These are phyloP conservation scores for Cataglyphis cursor DNA, from an alignment of 2,888 invertebrate species.

Conservation along the genomic window DNA sequence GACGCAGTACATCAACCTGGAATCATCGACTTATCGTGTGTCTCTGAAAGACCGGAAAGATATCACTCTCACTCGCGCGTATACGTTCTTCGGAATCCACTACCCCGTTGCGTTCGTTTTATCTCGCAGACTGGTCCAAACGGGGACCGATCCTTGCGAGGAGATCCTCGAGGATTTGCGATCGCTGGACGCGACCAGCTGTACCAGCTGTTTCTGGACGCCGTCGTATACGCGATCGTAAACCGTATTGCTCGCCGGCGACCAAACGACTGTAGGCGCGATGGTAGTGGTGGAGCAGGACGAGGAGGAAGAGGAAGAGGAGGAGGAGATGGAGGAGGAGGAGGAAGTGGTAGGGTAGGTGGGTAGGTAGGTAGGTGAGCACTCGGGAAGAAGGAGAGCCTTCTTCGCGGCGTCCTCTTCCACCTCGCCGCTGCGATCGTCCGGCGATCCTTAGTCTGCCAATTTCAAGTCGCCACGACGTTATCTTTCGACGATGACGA, in stretches of 20 bases:
- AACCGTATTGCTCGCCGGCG: slow-evolving; percentile 78
- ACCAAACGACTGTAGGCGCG: slow-evolving; percentile 77
- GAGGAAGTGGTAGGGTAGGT: slow-evolving; percentile 54
- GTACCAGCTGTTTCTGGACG: slow-evolving; percentile 75
- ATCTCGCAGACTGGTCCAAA: slow-evolving; percentile 35
- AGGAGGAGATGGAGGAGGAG: slow-evolving; percentile 59
- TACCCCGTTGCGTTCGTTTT: not conserved
- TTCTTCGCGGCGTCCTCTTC: slow-evolving; percentile 75
- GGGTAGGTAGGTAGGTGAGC: slow-evolving; percentile 31
- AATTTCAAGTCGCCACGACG: slow-evolving; percentile 15
- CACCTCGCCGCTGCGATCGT: slow-evolving; percentile 48
- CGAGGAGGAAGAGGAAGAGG: slow-evolving; percentile 66
- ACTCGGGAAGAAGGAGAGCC: slow-evolving; percentile 53
- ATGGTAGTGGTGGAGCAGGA: slow-evolving; percentile 71
- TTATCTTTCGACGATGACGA: slow-evolving; percentile 8
- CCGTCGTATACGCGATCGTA: slow-evolving; percentile 72
- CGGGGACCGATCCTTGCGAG: slow-evolving; percentile 5
- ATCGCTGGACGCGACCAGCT: slow-evolving; percentile 57
- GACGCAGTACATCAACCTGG: not conserved
- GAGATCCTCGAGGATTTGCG: slow-evolving; percentile 35
- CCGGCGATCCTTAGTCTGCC: slow-evolving; percentile 27
- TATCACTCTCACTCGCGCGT: slow-evolving; percentile 54
- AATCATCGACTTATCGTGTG: not conserved
- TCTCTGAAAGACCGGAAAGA: slow-evolving; percentile 10
- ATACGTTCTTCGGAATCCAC: slow-evolving; percentile 59